A percentile compares a stretch with the other conserved stretches of the same genome.
Conservation (phyloP, 2,888 invertebrate genomes). For the Isoperla grammatica region DNA sequence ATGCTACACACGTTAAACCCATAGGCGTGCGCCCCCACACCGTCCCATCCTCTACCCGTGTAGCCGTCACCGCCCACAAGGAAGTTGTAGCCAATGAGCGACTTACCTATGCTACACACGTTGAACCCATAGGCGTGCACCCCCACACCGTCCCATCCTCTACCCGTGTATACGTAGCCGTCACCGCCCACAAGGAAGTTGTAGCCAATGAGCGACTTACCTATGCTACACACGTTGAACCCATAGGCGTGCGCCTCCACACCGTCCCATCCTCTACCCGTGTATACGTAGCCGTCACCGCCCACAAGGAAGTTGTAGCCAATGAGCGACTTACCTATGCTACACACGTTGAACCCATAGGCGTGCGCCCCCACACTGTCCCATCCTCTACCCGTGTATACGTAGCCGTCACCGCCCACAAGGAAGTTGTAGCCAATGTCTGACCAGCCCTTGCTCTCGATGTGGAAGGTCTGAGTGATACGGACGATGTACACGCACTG, state of each 20-base stretch:
- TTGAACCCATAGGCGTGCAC: slow-evolving; percentile 66
- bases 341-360: slow-evolving; percentile 55
- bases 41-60: slow-evolving; percentile 68
- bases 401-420: slow-evolving; percentile 70
- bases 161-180: slow-evolving; percentile 65
- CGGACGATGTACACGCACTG: slow-evolving; percentile 38
- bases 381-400: slow-evolving; percentile 73
- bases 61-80: slow-evolving; percentile 72
- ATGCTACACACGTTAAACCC: slow-evolving; percentile 60
- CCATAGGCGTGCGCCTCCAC: slow-evolving; percentile 64
- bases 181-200: slow-evolving; percentile 77
- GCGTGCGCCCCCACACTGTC: slow-evolving; percentile 65
- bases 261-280: slow-evolving; percentile 67
- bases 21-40: slow-evolving; percentile 63
- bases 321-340: slow-evolving; percentile 51
- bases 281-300: slow-evolving; percentile 69
- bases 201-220: slow-evolving; percentile 65
- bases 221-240: slow-evolving; percentile 60
- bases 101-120: slow-evolving; percentile 53
- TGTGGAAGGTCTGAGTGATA: slow-evolving; percentile 61
- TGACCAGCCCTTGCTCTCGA: slow-evolving; percentile 56
- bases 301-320: slow-evolving; percentile 74
- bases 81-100: slow-evolving; percentile 72
- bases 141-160: slow-evolving; percentile 68
- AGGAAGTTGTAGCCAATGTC: slow-evolving; percentile 76